Conservation (phyloP, 2,888 invertebrate species). For the Xylota sylvarum region DNA sequence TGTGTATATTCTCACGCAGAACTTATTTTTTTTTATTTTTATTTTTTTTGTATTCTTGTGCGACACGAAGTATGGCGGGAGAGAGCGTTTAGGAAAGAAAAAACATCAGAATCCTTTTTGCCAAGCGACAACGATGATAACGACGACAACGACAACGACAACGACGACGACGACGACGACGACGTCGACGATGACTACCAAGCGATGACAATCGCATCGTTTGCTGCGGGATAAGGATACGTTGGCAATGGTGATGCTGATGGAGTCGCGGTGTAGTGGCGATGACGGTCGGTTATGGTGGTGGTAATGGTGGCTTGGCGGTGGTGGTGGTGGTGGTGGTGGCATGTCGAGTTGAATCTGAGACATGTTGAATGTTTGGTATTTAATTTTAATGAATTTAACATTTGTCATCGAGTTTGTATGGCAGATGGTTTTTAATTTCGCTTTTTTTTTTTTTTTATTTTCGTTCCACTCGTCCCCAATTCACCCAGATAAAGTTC, state of each 20-base stretch:
- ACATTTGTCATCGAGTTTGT: conserved; percentile 75
- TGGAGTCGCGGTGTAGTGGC: conserved; percentile 18
- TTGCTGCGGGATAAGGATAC: conserved; percentile 37
- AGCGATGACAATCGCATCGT: conserved; percentile 44
- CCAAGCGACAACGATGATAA: conserved; percentile 41
- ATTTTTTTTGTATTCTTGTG: not conserved
- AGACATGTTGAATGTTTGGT: conserved; percentile 73
- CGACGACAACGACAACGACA: conserved; percentile 11
- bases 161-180: conserved; percentile 9
- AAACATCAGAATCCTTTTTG: conserved; percentile 70
- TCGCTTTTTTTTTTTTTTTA: conserved; percentile 45
- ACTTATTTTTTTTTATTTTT: conserved; percentile 53
- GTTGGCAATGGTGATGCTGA: conserved; percentile 1
- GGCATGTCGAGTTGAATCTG: conserved; percentile 48
- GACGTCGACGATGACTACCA: conserved; percentile 14
- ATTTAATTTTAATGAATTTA: conserved; percentile 76
- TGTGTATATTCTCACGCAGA: conserved; percentile 66
- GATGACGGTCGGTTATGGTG: not conserved
- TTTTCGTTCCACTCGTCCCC: conserved; percentile 17
- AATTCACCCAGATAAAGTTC: conserved; percentile 32
- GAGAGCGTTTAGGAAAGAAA: conserved; percentile 43
- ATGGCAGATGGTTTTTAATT: conserved; percentile 72
- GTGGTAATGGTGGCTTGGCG: not conserved
- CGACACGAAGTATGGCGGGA: not conserved
- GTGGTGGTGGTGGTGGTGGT: conserved; percentile 11